Evolutionary conservation across 2,797 vertebrate species (phyloP).

Genomic region (Gadopsis bispinosus): DNA sequence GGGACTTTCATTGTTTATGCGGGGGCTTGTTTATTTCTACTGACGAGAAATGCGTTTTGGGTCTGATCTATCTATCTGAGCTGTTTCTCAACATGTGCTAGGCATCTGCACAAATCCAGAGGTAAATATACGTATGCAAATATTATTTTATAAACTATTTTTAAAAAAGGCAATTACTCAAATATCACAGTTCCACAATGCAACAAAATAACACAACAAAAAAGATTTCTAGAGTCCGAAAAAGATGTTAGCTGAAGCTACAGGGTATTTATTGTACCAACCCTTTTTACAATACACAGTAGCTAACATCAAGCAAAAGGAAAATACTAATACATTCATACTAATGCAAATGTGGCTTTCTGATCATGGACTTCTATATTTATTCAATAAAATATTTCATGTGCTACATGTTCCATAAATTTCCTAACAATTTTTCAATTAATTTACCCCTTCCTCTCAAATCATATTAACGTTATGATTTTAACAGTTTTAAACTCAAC

Average conservation of each 20-base stretch:
- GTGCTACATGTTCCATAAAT: too few species aligned
- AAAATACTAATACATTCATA: too few species aligned
- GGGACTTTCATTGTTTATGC: constrained; percentile 8
- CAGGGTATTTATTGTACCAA: not conserved
- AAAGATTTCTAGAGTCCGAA: not conserved
- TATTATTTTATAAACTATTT: not conserved
- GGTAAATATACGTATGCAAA: not conserved
- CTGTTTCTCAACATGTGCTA: not conserved
- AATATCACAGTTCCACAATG: not conserved
- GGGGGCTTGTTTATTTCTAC: constrained; percentile 22
- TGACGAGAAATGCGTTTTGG: constrained; percentile 5
- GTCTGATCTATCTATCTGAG: not conserved
- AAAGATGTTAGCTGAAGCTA: not conserved
- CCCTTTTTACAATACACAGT: too few species aligned
- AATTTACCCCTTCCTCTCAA: too few species aligned
- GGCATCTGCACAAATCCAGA: not conserved
- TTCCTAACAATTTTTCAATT: too few species aligned
- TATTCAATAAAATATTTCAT: too few species aligned
- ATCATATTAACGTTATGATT: too few species aligned
- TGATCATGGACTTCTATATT: too few species aligned
- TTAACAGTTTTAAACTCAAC: too few species aligned
- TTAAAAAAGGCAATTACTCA: not conserved
- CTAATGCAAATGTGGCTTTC: too few species aligned
- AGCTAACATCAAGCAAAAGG: too few species aligned
- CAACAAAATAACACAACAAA: not conserved